phyloP scores from a whole-genome alignment of 2,797 vertebrate genomes.

The Danio aesculapii region DNA sequence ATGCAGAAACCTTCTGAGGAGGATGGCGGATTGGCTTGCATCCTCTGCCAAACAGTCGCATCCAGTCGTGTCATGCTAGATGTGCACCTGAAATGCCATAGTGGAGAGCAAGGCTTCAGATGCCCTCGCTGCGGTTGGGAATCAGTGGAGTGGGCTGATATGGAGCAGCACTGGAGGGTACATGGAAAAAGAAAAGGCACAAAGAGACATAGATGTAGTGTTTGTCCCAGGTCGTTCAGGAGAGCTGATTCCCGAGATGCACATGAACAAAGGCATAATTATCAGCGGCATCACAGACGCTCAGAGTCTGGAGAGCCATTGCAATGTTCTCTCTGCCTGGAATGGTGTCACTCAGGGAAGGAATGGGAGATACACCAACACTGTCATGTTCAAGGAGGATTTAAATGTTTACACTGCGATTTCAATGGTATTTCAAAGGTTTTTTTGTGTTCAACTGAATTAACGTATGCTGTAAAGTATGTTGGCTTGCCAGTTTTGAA shows the following conservation, averaged over 20 bases:
- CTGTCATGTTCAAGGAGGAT: slow-evolving; percentile 54
- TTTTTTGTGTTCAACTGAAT: not conserved
- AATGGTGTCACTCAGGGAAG: slow-evolving; percentile 57
- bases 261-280: slow-evolving; percentile 54
- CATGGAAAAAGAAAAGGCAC: slow-evolving; percentile 43
- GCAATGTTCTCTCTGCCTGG: slow-evolving; percentile 50
- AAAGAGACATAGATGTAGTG: slow-evolving; percentile 52
- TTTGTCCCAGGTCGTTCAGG: slow-evolving; percentile 58
- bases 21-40: slow-evolving; percentile 55
- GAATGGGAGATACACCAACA: slow-evolving; percentile 58
- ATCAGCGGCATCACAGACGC: slow-evolving; percentile 14
- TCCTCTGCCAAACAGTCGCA: slow-evolving; percentile 41
- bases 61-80: slow-evolving; percentile 54
- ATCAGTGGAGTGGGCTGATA: slow-evolving; percentile 64
- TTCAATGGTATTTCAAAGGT: slow-evolving; percentile 64
- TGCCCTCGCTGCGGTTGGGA: slow-evolving; percentile 66
- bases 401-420: slow-evolving; percentile 62
- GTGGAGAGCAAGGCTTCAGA: slow-evolving; percentile 63
- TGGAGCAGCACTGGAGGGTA: slow-evolving; percentile 71
- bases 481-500: not conserved
- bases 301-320: slow-evolving; percentile 31
- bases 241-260: slow-evolving; percentile 55
- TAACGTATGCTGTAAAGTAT: not conserved
- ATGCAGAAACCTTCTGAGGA: slow-evolving; percentile 50
- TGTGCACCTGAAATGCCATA: slow-evolving; percentile 60